Evolutionary conservation across 2,888 invertebrate genomes (phyloP), one percentile per base, ranked within the genome.

Genomic region (Cremastinae sp.): DNA sequence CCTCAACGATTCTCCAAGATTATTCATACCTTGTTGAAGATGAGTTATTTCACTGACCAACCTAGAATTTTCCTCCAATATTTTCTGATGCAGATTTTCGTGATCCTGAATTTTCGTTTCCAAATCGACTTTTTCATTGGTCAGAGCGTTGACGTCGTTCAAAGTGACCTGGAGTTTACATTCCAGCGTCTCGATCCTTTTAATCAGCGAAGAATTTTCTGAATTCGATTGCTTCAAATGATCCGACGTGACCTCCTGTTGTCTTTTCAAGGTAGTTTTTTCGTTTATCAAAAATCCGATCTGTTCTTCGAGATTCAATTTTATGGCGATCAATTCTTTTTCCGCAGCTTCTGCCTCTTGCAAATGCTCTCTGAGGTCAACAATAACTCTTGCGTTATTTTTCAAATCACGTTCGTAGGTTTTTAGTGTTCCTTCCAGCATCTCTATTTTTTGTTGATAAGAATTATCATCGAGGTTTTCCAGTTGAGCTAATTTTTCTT

Each of bases 111-210:
- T 41, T 53, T 35, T 51, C 7, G 35, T 41, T 20, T 22, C 62
- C 39, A 61, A 68, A 47, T 69, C 56, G 0, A 7, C n/a, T 35
- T 56, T 74, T 45, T 69, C 64, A 41, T 47, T 51, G 18, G 49
- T 22, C 5, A 20, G 18, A 43, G 61, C 56, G 10, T 62, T 62
- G 18, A 69, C 7, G 43, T 35, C 43, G 14, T 10, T 9, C 4
- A 35, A 51, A 3, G 51, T 16, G 4, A 37, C 37, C 9, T 37
- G 37, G 4, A 74, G 51, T 8, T 49, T 8, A 39, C 1, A 14
- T 9, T 16, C 18, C 28, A 74, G 28, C 12, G 16, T 55, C 16
- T 69, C 18, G 16, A 47, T 14, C 8, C 14, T 16, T 2, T 18
- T 55, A 14, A 39, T 43, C 41, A 55, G 14, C 12, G 43, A 10